Base-by-base conservation (phyloP, 2,113 vertebrate species). In the Coracopsis vasa region DNA sequence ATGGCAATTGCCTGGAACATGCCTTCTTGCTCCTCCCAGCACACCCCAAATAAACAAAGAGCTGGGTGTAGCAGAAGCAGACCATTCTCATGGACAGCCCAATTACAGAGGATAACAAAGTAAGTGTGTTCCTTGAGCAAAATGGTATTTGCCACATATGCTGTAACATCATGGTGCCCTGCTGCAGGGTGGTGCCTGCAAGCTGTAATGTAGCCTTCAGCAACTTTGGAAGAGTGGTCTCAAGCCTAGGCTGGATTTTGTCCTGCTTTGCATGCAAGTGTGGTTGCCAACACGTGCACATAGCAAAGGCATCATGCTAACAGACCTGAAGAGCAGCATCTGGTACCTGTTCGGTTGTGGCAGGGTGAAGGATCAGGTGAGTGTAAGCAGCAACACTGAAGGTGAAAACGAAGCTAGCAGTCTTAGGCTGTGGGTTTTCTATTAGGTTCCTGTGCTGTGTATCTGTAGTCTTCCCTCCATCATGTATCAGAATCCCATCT, bases 251-350 rank as follows among this genome's bases (percentile, higher is more conserved):
- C 64, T 83, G 67, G 45, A 44, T 80, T 94, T 93, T 88, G 35
- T 28, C 39, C 29, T 56, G 24, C 47, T 90, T 71, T 78, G 18
- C 77, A 37, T 73, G 9, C 37, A 45, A 62, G 51, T 70, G 53
- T 50, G 45, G 21, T 70, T 95, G 20, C 50, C 74, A 90, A 56
- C 64, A 90, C 37, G 48, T 78, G 82, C 50, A 80, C 39, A 70
- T 83, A 83, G 44, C 31, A 79, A 84, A 74, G 56, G 31, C 1
- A 5, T 67, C 47, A 31, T 41, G 72, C 56, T 62, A 71, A 56
- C 44, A 92, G 69, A 90, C 81, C 93, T 82, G 96, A 91, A 88
- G 28, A 91, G 41, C 93, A 93, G 62, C 92, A 51, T 42, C 50
- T 74, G 20, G n/a, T 84, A 74, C 73, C 51, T 87, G 47, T 85